Evolutionary conservation across 1,140 invertebrate species (phyloP), one percentile per base, ranked within the genome.

Genomic region (Lethrus apterus): DNA sequence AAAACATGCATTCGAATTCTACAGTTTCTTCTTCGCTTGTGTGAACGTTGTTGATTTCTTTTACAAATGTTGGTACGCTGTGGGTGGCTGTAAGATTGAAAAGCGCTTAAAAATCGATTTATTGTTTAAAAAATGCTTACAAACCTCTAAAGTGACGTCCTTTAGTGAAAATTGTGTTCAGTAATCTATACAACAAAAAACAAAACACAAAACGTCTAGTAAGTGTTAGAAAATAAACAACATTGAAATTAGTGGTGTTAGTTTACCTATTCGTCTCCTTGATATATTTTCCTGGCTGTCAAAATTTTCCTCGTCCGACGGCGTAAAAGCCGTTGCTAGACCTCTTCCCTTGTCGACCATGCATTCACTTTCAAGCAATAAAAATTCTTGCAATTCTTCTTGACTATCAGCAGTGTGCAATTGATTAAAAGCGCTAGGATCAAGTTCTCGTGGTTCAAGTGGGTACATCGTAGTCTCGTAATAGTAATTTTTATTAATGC

Each of bases 31-130:
- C 81, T 71, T 86, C 81, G 51, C 79, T 74, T 33, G 79, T 79
- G 57, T 83, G 78, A 56, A 79, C 73, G 56, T 86, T 81, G 55
- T 77, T 76, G 50, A 91, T 80, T 70, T 89, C 84, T 71, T 83
- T 76, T 40, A 88, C 79, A 69, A 93, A 86, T 51, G 80, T 81
- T 54, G 89, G 88, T 52, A 83, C 72, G 55, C 81, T 74, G 72
- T 88, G 83, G 59, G 79, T 77, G 60, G 81, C 87, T 90, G 67
- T 44, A 77, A 55, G 15, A 44, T 15, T 29, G 8, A 29, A 26
- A 17, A 5, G 9, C n/a, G 8, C 8, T 42, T 10, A 42, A 13
- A 13, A 29, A 26, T 26, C n/a, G n/a, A n/a, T n/a, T n/a, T n/a
- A n/a, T n/a, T n/a, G 23, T 29, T 5, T 8, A 26, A 17, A 15